phyloP scores from a whole-genome alignment of 2,888 invertebrate species.

The Nematopogon swammerdamellus region DNA sequence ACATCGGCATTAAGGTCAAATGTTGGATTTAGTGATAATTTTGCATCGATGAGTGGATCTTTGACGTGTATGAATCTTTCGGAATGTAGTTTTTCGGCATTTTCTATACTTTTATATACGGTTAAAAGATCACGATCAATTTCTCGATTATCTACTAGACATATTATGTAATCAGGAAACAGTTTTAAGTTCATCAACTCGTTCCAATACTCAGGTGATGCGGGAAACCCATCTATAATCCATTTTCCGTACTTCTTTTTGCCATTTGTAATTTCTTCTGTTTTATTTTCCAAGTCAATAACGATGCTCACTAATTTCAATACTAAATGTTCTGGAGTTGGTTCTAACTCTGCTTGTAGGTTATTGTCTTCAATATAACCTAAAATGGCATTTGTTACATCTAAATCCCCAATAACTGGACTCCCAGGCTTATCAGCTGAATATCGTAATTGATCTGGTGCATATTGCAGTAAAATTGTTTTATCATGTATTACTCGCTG shows the following conservation, averaged over 20 bases:
- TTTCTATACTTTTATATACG: conserved; percentile 30
- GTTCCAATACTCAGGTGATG: conserved; percentile 45
- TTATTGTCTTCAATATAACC: conserved; percentile 32
- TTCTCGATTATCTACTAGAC: conserved; percentile 50
- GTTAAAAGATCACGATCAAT: conserved; percentile 27
- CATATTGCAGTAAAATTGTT: conserved; percentile 24
- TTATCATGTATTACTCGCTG: conserved; percentile 17
- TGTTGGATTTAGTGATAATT: conserved; percentile 13
- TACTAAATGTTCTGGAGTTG: conserved; percentile 37
- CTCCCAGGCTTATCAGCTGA: conserved; percentile 20
- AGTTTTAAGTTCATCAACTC: conserved; percentile 35
- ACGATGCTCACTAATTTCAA: conserved; percentile 33
- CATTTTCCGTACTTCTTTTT: conserved; percentile 45
- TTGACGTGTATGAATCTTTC: conserved; percentile 24
- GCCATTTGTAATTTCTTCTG: conserved; percentile 19
- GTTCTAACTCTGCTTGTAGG: conserved; percentile 36
- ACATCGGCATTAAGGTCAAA: too few species aligned
- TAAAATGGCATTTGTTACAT: conserved; percentile 35
- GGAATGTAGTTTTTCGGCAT: conserved; percentile 22
- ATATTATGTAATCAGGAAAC: conserved; percentile 53
- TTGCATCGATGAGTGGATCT: conserved; percentile 31
- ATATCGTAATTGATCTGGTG: conserved; percentile 29
- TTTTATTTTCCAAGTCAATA: conserved; percentile 27
- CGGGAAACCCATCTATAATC: conserved; percentile 59
- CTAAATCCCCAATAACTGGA: conserved; percentile 43